Base-by-base conservation (phyloP, 2,888 invertebrate genomes). In the Rotaria sp. region DNA sequence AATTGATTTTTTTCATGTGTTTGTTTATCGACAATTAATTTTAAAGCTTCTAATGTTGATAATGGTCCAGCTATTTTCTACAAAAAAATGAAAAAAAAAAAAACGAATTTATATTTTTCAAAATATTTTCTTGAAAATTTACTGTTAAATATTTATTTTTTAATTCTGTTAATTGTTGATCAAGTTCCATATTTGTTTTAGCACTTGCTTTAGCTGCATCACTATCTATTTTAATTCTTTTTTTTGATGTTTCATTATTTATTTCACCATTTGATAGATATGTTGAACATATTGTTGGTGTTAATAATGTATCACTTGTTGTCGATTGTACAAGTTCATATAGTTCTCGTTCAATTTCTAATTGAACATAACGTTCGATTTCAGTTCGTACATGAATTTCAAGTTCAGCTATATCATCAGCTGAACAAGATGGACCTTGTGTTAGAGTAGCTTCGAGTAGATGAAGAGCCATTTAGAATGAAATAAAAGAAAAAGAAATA, bases 401-500 rank as follows among this genome's bases (percentile, higher is more conserved):
- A 67, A 67, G 67, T 67, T 67, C 67, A 67, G 67, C 67, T 35
- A 67, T 67, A 67, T 67, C 67, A 35, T 67, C 67, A 38, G 35
- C 67, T 30, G 67, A 67, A 35, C 67, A 67, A 35, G 67, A 67
- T 67, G 67, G 67, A 35, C 67, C 67, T 67, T 67, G 67, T 35
- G 67, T 67, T 35, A 67, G 21, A 15, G 67, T 67, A 67, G 67
- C 67, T 67, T 67, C 67, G 21, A 67, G 67, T 21, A 67, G 67
- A 35, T 67, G 67, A 4, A 67, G 67, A 67, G 67, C 35, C 67
- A 67, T 67, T 59, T n/a, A 21, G 5, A 55, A 55, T 26, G 21
- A 67, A 35, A 67, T 67, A 18, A 67, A 2, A 3, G n/a, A 30
- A 18, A 15, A 21, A 24, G 57, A 57, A n/a, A 26, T 24, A 10